Conservation (phyloP, 2,888 invertebrate genomes). For the Sinotaia quadrata region DNA sequence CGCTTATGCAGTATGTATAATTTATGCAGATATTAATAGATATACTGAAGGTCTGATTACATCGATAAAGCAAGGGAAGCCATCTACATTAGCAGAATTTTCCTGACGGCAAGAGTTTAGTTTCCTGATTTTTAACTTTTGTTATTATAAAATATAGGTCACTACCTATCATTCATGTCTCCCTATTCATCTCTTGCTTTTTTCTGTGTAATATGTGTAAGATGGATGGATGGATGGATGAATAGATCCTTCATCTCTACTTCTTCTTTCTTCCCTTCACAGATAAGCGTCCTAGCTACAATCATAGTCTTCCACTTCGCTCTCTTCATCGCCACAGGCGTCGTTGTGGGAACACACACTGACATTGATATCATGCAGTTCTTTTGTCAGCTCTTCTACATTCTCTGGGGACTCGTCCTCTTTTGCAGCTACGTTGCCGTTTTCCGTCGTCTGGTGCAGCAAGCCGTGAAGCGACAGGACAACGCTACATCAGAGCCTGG, state of each 20-base stretch:
- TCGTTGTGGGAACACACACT: slow-evolving; percentile 72
- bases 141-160: not conserved
- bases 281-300: slow-evolving; percentile 80
- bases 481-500: slow-evolving; percentile 42
- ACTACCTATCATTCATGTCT: not conserved
- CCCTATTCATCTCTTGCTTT: not conserved
- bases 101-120: too few species aligned
- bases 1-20: too few species aligned
- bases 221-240: too few species aligned
- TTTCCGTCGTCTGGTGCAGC: slow-evolving; percentile 63
- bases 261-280: not conserved
- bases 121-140: too few species aligned
- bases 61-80: too few species aligned
- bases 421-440: slow-evolving; percentile 83
- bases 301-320: slow-evolving; percentile 85
- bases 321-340: slow-evolving; percentile 86
- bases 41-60: too few species aligned
- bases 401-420: slow-evolving; percentile 86
- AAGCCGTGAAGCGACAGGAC: slow-evolving; percentile 66
- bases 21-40: too few species aligned
- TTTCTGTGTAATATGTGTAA: not conserved
- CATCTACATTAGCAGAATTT: too few species aligned
- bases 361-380: slow-evolving; percentile 62
- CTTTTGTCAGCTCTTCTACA: slow-evolving; percentile 84
- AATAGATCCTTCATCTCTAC: not conserved